Evolutionary conservation across 2,888 invertebrate species (phyloP).

Genomic region (Ryuthela nishihirai): DNA sequence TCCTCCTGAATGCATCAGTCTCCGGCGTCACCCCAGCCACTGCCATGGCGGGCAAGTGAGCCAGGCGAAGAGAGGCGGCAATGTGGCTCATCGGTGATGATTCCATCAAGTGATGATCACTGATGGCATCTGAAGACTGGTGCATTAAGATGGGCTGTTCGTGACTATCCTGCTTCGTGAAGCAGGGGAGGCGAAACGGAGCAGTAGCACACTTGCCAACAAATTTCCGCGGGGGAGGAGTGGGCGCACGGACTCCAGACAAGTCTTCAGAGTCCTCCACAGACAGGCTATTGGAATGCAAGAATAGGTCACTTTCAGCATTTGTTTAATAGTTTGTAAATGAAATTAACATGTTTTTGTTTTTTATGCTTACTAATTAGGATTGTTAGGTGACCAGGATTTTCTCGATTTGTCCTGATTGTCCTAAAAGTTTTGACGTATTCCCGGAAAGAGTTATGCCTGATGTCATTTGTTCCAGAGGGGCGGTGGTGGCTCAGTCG

Average conservation of each 20-base stretch:
- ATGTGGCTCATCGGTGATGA: constrained; percentile 49
- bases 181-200: constrained; percentile 51
- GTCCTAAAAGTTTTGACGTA: too few species aligned
- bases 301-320: not conserved
- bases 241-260: constrained; percentile 55
- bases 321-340: too few species aligned
- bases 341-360: too few species aligned
- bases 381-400: too few species aligned
- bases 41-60: constrained; percentile 68
- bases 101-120: constrained; percentile 66
- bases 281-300: constrained; percentile 35
- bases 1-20: constrained; percentile 33
- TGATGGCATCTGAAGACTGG: constrained; percentile 63
- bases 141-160: constrained; percentile 53
- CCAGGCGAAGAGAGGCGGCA: constrained; percentile 66
- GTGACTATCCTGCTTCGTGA: constrained; percentile 52
- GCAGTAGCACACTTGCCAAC: constrained; percentile 42
- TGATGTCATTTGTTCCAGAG: too few species aligned
- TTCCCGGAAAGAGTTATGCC: too few species aligned
- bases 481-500: too few species aligned
- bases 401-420: too few species aligned
- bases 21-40: constrained; percentile 59
- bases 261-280: constrained; percentile 52
- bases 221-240: constrained; percentile 48
- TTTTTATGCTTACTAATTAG: too few species aligned